Percentiles rank a stretch among this genome's conserved stretches.
Conservation (phyloP, 2,888 invertebrate genomes). For the Argyra leucocephala region DNA sequence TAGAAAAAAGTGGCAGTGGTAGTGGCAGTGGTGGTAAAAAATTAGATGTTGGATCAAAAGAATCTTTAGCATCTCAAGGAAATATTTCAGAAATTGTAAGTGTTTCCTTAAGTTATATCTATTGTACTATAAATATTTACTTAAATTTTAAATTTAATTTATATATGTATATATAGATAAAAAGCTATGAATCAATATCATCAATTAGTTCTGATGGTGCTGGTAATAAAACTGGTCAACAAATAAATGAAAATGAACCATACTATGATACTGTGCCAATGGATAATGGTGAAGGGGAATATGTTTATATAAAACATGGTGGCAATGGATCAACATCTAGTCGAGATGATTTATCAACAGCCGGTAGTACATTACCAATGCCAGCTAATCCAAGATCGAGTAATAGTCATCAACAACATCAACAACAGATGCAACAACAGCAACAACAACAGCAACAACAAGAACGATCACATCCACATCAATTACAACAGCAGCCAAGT, state of each 20-base stretch:
- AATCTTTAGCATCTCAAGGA: constrained; percentile 43
- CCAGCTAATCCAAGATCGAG: constrained; percentile 29
- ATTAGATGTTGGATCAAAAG: constrained; percentile 41
- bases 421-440: constrained; percentile 22
- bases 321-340: constrained; percentile 54
- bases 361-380: constrained; percentile 51
- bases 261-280: constrained; percentile 64
- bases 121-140: background rate
- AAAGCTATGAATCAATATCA: constrained; percentile 57
- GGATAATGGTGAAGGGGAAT: constrained; percentile 60
- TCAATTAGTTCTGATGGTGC: constrained; percentile 52
- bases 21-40: constrained; percentile 19
- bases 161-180: constrained; percentile 45
- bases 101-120: background rate
- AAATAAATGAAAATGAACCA: constrained; percentile 54
- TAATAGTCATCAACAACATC: constrained; percentile 25
- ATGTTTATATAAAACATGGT: constrained; percentile 65
- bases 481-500: constrained; percentile 42
- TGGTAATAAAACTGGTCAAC: constrained; percentile 46
- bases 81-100: constrained; percentile 40
- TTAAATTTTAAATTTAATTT: constrained; percentile 5
- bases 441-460: constrained; percentile 23
- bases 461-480: constrained; percentile 27
- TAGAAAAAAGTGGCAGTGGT: constrained; percentile 30
- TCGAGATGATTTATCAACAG: constrained; percentile 54